These are phyloP conservation scores for Pangasius krempfi DNA, from an alignment of 2,797 vertebrate species.

Conservation along the genomic window DNA sequence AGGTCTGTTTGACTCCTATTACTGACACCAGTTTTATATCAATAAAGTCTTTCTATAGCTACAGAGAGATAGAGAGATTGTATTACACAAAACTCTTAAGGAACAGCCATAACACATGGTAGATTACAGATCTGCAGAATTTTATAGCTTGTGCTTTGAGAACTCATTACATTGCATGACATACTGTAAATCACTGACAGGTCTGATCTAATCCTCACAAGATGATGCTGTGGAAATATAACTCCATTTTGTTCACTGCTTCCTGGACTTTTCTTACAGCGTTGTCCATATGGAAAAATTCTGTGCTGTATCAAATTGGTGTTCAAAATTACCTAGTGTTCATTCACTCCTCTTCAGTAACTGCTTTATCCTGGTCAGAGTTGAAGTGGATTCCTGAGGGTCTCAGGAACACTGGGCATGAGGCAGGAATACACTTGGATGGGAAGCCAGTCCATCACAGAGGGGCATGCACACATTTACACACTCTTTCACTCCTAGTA, in stretches of 20 bases:
- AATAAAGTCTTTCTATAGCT: neutral
- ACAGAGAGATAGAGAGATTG: neutral
- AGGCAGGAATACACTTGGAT: neutral
- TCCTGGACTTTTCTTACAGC: neutral
- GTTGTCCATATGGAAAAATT: neutral
- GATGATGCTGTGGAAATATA: neutral
- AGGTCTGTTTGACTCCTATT: slow-evolving; percentile 13
- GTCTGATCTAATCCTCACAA: slow-evolving; percentile 1
- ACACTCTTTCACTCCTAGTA: neutral
- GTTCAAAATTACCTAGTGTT: neutral
- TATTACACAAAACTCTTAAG: slow-evolving; percentile 8
- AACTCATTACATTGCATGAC: slow-evolving; percentile 17
- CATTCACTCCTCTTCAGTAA: neutral
- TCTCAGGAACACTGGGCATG: neutral
- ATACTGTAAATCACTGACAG: slow-evolving; percentile 6
- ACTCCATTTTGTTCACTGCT: neutral
- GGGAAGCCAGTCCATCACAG: neutral
- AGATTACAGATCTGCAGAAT: neutral
- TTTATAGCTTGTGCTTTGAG: slow-evolving; percentile 16
- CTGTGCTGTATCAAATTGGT: neutral
- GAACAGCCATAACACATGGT: slow-evolving; percentile 22
- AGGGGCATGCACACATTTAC: neutral
- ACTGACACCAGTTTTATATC: neutral
- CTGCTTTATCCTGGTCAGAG: neutral
- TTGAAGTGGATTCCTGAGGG: neutral